Base-by-base conservation (phyloP, 2,113 vertebrate species). In the Embiotoca jacksoni region DNA sequence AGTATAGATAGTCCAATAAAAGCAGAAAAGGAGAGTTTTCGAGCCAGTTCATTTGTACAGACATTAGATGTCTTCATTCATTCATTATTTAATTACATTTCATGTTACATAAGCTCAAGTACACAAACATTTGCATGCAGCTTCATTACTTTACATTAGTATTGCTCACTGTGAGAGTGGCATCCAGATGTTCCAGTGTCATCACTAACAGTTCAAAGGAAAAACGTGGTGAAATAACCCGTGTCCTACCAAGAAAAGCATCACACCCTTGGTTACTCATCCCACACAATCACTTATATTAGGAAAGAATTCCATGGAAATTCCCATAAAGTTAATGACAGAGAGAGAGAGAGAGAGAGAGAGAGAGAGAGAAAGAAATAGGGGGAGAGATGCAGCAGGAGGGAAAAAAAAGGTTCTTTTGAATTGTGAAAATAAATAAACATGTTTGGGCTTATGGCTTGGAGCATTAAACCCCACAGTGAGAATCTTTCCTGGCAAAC, bases 371-470 rank as follows among this genome's bases (percentile, higher is more conserved):
- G 46, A 86, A 72, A 84, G 71, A 62, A 66, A 72, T 52, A 69
- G 50, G 44, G 69, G 47, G 60, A 72, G 44, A 36, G 33, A 74
- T 70, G 74, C 23, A 80, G 39, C 37, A 64, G 41, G 11, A 33
- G 30, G 36, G 35, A 14, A 2, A 33, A 80, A 74, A 63, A 72
- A 6, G 80, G 56, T 62, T 83, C 84, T 86, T 92, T 88, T 91
- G 91, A 92, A 87, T 89, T 76, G 74, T 85, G 74, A 91, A 93
- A 93, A 94, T 92, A 94, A 94, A 94, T 92, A 94, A 94, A 94
- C 93, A 90, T 88, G 94, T 94, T 93, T 90, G 83, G 90, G 76
- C 89, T 75, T 60, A 92, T 91, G 56, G 89, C 84, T 81, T 3
- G 46, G 71, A 82, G 83, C 77, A 63, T 90, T 90, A 84, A 87